Conservation (phyloP, 2,888 invertebrate genomes). For the Leptopilina syphax region DNA sequence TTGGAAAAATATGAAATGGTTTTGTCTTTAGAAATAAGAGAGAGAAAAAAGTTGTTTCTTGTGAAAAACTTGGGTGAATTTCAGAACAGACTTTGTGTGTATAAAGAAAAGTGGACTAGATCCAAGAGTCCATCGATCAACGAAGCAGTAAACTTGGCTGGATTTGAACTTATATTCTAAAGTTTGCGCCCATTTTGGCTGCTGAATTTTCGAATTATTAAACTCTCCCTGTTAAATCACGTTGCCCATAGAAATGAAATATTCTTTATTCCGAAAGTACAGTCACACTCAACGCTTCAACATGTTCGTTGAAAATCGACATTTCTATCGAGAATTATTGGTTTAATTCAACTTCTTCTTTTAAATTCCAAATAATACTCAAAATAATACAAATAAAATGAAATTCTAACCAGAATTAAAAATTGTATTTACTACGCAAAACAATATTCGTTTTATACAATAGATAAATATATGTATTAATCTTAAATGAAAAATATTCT, state of each 20-base stretch:
- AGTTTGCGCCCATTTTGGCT: conserved; percentile 30
- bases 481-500: too few species aligned
- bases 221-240: not conserved
- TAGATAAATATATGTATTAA: too few species aligned
- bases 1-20: too few species aligned
- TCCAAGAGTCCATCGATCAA: conserved; percentile 27
- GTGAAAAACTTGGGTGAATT: conserved; percentile 14
- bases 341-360: too few species aligned
- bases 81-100: not conserved
- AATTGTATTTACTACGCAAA: too few species aligned
- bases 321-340: not conserved
- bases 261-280: conserved; percentile 29
- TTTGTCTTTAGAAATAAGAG: not conserved
- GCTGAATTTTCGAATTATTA: not conserved
- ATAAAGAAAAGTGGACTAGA: conserved; percentile 13
- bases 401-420: too few species aligned
- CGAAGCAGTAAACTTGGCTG: conserved; percentile 26
- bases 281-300: conserved; percentile 1
- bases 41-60: not conserved
- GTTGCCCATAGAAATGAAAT: conserved; percentile 25
- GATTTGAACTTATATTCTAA: conserved; percentile 16
- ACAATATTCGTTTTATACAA: too few species aligned
- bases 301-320: conserved; percentile 20
- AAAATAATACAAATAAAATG: too few species aligned
- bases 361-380: too few species aligned